Conservation (phyloP, 2,888 invertebrate genomes). For the Diadegma fenestrale region DNA sequence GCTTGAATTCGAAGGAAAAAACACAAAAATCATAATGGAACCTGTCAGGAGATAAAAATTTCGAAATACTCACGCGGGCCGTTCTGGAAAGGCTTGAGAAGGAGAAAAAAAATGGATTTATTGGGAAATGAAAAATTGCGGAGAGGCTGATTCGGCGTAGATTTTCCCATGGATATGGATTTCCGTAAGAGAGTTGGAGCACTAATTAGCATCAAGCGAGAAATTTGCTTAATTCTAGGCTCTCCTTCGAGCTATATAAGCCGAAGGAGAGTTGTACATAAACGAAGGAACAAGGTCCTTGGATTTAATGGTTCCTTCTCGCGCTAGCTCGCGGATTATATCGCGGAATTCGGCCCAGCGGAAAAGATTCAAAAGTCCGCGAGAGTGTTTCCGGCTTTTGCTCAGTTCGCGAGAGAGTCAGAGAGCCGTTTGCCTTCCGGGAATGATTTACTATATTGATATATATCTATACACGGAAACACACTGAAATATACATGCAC, state of each 20-base stretch:
- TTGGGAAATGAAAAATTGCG: not conserved
- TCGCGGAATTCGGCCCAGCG: slow-evolving; percentile 40
- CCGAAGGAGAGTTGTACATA: not conserved
- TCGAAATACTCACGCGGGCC: too few species aligned
- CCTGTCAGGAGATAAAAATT: too few species aligned
- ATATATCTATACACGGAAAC: not conserved
- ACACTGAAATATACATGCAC: not conserved
- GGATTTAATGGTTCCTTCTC: slow-evolving; percentile 53
- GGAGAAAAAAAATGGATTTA: too few species aligned
- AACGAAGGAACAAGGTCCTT: slow-evolving; percentile 34
- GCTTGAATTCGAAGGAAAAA: too few species aligned
- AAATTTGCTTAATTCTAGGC: slow-evolving; percentile 28
- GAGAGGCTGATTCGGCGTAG: not conserved
- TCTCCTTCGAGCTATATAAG: slow-evolving; percentile 32
- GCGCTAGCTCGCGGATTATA: slow-evolving; percentile 1
- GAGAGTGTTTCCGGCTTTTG: slow-evolving; percentile 54
- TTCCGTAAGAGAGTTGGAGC: slow-evolving; percentile 38
- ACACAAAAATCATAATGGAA: too few species aligned
- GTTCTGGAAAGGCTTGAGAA: too few species aligned
- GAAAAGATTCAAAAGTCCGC: slow-evolving; percentile 2
- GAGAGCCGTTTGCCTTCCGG: slow-evolving; percentile 28
- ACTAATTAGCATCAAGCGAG: slow-evolving; percentile 56
- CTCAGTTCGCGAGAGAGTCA: not conserved
- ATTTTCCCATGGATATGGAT: not conserved
- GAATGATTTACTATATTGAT: not conserved